These are phyloP conservation scores for Leptarthrus brevirostris DNA, from an alignment of 2,888 invertebrate genomes.

Conservation along the genomic window DNA sequence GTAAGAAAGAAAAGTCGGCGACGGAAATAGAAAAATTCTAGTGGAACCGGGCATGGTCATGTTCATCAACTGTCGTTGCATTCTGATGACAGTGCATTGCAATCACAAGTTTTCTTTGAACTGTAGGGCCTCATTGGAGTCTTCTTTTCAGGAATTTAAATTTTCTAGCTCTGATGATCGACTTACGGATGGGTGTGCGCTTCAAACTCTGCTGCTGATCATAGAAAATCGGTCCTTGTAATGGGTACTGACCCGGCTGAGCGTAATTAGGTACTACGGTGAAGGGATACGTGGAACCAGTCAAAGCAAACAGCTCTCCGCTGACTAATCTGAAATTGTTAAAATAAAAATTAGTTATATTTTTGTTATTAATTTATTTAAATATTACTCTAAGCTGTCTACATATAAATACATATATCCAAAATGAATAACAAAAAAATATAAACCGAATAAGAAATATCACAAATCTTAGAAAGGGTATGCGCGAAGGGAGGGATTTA, in stretches of 20 bases:
- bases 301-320: constrained; percentile 63
- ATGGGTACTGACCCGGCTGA: background rate
- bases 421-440: no score
- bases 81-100: background rate
- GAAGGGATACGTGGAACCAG: constrained; percentile 61
- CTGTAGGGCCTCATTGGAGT: constrained; percentile 2
- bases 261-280: constrained; percentile 58
- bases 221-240: background rate
- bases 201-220: background rate
- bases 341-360: constrained; percentile 16
- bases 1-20: constrained; percentile 18
- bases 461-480: no score
- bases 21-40: constrained; percentile 47
- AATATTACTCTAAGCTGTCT: no score
- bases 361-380: no score
- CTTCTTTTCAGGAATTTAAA: constrained; percentile 32
- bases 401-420: no score
- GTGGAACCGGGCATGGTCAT: background rate
- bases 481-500: no score
- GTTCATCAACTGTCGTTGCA: background rate
- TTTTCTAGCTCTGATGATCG: constrained; percentile 41
- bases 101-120: no score
- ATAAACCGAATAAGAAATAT: no score
- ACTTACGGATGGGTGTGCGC: constrained; percentile 28
- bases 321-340: constrained; percentile 58